Conservation (phyloP, 2,113 vertebrate species). For the Poecilia latipinna region DNA sequence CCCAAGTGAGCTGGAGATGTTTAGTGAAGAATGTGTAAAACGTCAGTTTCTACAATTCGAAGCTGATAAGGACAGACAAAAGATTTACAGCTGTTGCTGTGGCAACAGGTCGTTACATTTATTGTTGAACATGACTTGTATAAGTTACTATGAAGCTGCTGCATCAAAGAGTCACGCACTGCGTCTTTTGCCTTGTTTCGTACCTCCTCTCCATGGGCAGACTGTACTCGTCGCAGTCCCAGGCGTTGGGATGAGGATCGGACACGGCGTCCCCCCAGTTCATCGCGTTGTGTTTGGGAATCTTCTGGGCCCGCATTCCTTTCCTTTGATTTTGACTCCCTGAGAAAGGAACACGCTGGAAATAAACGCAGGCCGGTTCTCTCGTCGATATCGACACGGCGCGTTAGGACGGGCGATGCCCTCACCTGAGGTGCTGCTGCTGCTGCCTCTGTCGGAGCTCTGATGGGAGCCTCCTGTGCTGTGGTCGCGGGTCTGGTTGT, state of each 20-base stretch:
- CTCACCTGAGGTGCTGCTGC: constrained; percentile 90
- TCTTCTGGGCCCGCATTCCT: constrained; percentile 84
- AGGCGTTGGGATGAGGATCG: constrained; percentile 85
- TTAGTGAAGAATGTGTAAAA: no score
- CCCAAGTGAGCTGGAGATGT: no score
- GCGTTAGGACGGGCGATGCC: constrained; percentile 3
- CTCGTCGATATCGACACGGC: constrained; percentile 23
- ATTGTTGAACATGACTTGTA: neutral
- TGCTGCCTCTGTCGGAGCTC: constrained; percentile 92
- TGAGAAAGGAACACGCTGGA: constrained; percentile 53
- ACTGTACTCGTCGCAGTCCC: constrained; percentile 87
- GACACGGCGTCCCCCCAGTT: constrained; percentile 89
- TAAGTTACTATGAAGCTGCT: neutral
- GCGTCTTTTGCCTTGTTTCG: constrained; percentile 34
- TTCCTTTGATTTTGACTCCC: constrained; percentile 95
- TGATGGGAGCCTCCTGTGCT: constrained; percentile 90
- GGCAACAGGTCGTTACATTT: no score
- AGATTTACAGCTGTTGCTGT: no score
- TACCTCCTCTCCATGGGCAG: constrained; percentile 87
- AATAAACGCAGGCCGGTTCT: constrained; percentile 19
- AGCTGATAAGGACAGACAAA: no score
- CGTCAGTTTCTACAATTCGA: no score
- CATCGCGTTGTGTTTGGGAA: constrained; percentile 87
- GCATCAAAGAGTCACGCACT: neutral
- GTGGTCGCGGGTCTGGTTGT: constrained; percentile 88